Conservation (phyloP, 2,113 vertebrate genomes). For the Sclerurus mexicanus region DNA sequence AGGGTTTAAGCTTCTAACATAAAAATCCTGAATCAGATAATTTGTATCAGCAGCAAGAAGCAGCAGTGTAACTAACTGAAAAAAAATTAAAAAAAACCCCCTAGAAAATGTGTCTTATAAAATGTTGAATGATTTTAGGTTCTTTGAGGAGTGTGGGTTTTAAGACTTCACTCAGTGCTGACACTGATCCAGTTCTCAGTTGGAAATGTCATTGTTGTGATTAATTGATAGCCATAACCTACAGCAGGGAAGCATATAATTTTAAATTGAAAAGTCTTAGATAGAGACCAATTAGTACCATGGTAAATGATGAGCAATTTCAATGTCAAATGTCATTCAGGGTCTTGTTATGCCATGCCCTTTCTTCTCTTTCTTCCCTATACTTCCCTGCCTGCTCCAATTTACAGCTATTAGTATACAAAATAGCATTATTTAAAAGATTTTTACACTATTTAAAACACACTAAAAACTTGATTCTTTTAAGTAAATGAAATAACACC, state of each 20-base stretch:
- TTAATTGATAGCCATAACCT: conserved; percentile 14
- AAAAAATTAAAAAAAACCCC: background rate
- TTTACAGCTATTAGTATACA: background rate
- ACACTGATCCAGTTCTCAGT: background rate
- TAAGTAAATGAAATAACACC: background rate
- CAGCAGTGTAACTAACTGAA: background rate
- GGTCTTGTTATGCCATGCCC: background rate
- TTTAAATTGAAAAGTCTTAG: conserved; percentile 16
- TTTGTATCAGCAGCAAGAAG: background rate
- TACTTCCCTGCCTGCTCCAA: rapidly evolving
- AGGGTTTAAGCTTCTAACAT: background rate
- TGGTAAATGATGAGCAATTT: conserved; percentile 26
- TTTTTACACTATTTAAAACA: background rate
- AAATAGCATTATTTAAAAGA: background rate
- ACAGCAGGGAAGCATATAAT: background rate
- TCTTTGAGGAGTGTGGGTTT: background rate
- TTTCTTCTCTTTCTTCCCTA: background rate
- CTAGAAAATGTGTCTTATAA: background rate
- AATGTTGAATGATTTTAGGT: background rate
- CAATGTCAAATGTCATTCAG: background rate
- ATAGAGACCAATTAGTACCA: conserved; percentile 14
- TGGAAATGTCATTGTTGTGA: conserved; percentile 13
- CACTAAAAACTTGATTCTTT: background rate
- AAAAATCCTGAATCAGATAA: background rate
- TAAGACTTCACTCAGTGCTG: background rate